Base-by-base conservation (phyloP, 2,888 invertebrate genomes). In the Ptychoptera contaminata region DNA sequence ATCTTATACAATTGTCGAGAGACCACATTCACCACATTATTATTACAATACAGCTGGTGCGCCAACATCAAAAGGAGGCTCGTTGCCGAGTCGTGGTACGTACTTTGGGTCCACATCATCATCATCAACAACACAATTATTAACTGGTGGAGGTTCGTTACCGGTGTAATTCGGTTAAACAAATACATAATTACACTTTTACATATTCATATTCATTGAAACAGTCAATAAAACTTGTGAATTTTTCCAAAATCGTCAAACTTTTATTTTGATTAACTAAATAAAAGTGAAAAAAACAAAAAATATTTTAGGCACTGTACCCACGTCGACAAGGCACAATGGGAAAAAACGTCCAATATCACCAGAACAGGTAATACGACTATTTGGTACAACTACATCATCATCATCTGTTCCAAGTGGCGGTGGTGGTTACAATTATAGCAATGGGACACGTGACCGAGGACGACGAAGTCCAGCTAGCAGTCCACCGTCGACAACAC, bases 1-100 rank as follows among this genome's bases (percentile, higher is more conserved):
- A 52, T 85, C 84, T 47, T 87, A 87, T 67, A 87, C 87, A 58
- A 87, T 87, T 63, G 80, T 87, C 57, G 87, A 87, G 67, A 71
- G 85, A 50, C 79, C 79, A 56, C 79, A 79, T 64, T 72, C 72
- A 44, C 74, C 80, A 54, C 74, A 77, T 60, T 73, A 74, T 51
- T 67, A 67, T 46, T 75, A 60, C 52, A 65, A 66, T 57, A 60
- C 65, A 49, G 63, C 66, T 32, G 65, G 65, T 29, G 31, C 40
- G 11, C 40, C 32, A 16, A 61, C 63, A 11, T 58, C 62, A 3
- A 65, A 65, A 47, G 63, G 65, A 43, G 64, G 64, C 29, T 65
- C 65, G 37, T 48, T 65, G 50, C 65, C 65, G 5, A 64, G 62
- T 16, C 64, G 65, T 34, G 73, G 78, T 46, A 78, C 79, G n/a